A percentile compares a stretch with the other conserved stretches of the same genome.
phyloP scores from a whole-genome alignment of 2,797 vertebrate species.

The Sardinella longiceps region DNA sequence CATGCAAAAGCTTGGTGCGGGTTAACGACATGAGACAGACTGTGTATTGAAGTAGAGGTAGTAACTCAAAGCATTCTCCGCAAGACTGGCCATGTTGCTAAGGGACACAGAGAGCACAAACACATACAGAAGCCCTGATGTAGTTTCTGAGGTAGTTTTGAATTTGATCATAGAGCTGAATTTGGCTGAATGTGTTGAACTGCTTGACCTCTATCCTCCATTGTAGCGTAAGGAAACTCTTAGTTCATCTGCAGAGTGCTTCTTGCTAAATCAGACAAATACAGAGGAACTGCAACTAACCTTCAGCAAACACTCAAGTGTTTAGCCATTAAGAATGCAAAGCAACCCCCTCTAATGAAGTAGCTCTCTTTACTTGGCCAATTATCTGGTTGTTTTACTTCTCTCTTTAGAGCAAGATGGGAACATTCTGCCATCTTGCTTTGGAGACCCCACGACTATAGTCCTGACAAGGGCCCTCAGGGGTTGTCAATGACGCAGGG shows the following conservation, averaged over 20 bases:
- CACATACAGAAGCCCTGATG: neutral
- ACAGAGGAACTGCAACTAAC: neutral
- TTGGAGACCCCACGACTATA: neutral
- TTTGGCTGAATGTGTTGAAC: neutral
- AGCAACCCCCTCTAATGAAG: neutral
- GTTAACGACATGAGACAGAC: neutral
- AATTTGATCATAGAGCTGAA: neutral
- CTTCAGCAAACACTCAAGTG: neutral
- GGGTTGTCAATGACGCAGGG: neutral
- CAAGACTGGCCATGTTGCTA: constrained; percentile 10
- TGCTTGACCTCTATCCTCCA: neutral
- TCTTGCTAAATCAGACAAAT: neutral
- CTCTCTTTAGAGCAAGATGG: neutral
- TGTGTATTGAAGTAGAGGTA: neutral
- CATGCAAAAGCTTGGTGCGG: neutral
- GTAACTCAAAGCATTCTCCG: constrained; percentile 37
- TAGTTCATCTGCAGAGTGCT: neutral
- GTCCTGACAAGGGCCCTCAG: neutral
- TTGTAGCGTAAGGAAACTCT: neutral
- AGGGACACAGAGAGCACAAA: neutral
- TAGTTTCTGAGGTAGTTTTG: neutral
- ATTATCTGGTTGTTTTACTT: neutral
- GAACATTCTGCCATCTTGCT: neutral
- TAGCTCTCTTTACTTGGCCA: neutral
- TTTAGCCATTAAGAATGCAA: neutral